Evolutionary conservation across 2,888 invertebrate genomes (phyloP).

Genomic region (Xanthia icteritia): DNA sequence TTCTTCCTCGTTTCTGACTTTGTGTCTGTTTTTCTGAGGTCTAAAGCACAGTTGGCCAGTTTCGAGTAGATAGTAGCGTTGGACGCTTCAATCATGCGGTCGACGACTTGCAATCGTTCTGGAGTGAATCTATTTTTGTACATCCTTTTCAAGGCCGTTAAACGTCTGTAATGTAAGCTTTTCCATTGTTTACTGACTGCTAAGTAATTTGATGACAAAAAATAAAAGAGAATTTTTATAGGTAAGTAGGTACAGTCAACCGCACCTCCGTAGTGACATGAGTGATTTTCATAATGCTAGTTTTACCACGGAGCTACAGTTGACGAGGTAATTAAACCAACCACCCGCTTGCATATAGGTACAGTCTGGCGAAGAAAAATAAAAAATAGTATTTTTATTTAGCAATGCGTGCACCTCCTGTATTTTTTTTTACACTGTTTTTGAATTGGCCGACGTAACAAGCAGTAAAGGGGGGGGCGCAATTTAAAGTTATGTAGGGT

Average conservation of each 20-base stretch:
- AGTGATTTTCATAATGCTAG: too few relatives aligned
- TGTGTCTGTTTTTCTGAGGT: conserved; percentile 79
- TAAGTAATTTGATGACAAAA: neutral
- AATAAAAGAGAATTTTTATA: neutral
- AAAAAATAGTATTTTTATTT: too few relatives aligned
- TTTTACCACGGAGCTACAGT: too few relatives aligned
- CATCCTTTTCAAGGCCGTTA: conserved; percentile 77
- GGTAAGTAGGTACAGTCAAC: neutral
- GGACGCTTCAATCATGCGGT: conserved; percentile 82
- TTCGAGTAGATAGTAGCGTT: conserved; percentile 84
- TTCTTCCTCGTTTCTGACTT: conserved; percentile 78
- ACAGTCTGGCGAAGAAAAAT: too few relatives aligned
- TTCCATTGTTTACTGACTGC: neutral
- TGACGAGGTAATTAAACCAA: too few relatives aligned
- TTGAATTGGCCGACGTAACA: too few relatives aligned
- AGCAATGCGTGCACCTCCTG: too few relatives aligned
- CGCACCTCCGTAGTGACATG: neutral
- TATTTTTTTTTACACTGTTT: too few relatives aligned
- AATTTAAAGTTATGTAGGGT: too few relatives aligned
- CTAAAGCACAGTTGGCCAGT: conserved; percentile 81
- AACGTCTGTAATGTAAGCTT: conserved; percentile 71
- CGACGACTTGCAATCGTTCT: conserved; percentile 80
- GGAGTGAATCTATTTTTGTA: conserved; percentile 78
- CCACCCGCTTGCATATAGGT: too few relatives aligned
- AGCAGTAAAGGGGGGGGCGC: too few relatives aligned